A percentile compares a stretch with the other conserved stretches of the same genome.
Evolutionary conservation across 2,888 invertebrate species (phyloP).

Genomic region (Hypomecis atomaria): DNA sequence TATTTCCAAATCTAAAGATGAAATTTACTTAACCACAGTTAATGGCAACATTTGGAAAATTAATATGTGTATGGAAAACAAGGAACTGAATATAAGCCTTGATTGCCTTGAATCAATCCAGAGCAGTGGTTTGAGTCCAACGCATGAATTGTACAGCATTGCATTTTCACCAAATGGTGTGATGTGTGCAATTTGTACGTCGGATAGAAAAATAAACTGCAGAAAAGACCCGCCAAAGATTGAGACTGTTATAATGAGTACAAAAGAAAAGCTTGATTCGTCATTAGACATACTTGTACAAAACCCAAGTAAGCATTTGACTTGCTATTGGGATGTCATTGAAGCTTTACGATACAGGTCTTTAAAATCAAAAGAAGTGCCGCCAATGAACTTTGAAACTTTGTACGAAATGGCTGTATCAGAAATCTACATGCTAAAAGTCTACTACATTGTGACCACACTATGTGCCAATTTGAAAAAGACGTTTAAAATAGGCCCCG

Average conservation of each 20-base stretch:
- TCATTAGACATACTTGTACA: slow-evolving; percentile 53
- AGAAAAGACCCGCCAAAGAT: slow-evolving; percentile 60
- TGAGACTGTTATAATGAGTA: slow-evolving; percentile 58
- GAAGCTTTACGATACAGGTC: slow-evolving; percentile 65
- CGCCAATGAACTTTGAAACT: slow-evolving; percentile 53
- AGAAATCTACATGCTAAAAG: slow-evolving; percentile 65
- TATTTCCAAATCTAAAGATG: slow-evolving; percentile 49
- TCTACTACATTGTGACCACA: slow-evolving; percentile 61
- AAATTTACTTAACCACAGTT: slow-evolving; percentile 57
- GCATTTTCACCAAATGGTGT: slow-evolving; percentile 59
- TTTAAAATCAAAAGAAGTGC: slow-evolving; percentile 61
- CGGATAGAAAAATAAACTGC: slow-evolving; percentile 58
- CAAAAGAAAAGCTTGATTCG: slow-evolving; percentile 46
- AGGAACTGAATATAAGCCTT: slow-evolving; percentile 48
- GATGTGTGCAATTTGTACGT: slow-evolving; percentile 54
- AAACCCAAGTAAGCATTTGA: slow-evolving; percentile 62
- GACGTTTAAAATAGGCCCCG: slow-evolving; percentile 46
- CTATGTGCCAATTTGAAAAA: slow-evolving; percentile 55
- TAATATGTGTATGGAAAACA: slow-evolving; percentile 19
- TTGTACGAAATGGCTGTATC: slow-evolving; percentile 53
- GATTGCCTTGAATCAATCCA: slow-evolving; percentile 2
- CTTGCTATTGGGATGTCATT: slow-evolving; percentile 66
- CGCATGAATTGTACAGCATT: slow-evolving; percentile 58
- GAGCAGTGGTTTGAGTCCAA: slow-evolving; percentile 45
- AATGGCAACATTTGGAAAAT: slow-evolving; percentile 62